These are phyloP conservation scores for Oithona nana DNA, from an alignment of 2,888 invertebrate species.

Conservation along the genomic window DNA sequence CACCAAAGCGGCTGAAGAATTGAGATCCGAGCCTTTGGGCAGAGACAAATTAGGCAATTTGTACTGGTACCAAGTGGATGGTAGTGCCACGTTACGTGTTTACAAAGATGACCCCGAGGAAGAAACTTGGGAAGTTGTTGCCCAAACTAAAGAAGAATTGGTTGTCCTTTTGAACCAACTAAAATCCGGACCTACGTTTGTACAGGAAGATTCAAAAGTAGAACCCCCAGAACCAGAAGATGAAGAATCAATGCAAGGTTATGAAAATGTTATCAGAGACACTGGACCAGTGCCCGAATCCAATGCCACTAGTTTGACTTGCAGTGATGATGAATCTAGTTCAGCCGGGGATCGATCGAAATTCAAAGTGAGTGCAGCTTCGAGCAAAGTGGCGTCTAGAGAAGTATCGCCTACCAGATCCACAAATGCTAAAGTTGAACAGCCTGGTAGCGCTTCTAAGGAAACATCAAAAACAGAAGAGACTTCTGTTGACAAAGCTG, in stretches of 20 bases:
- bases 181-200: background rate
- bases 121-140: slow-evolving; percentile 81
- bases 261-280: slow-evolving; percentile 10
- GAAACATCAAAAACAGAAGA: too few species aligned
- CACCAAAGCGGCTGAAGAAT: slow-evolving; percentile 50
- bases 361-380: background rate
- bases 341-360: slow-evolving; percentile 16
- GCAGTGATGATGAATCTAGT: slow-evolving; percentile 19
- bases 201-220: background rate
- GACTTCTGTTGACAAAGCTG: too few species aligned
- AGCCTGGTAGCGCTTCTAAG: too few species aligned
- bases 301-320: slow-evolving; percentile 12
- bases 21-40: slow-evolving; percentile 74
- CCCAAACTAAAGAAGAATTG: slow-evolving; percentile 31
- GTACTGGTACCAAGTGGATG: slow-evolving; percentile 84
- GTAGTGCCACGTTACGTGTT: slow-evolving; percentile 67
- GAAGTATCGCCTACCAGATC: slow-evolving; percentile 20
- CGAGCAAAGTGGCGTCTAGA: background rate
- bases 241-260: background rate
- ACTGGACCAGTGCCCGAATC: slow-evolving; percentile 18
- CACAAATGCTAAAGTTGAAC: too few species aligned
- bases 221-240: background rate
- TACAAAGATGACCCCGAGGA: slow-evolving; percentile 92
- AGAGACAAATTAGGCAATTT: slow-evolving; percentile 71
- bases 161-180: background rate